Conservation (phyloP, 2,888 invertebrate genomes). For the Pandemis cinnamomeana region DNA sequence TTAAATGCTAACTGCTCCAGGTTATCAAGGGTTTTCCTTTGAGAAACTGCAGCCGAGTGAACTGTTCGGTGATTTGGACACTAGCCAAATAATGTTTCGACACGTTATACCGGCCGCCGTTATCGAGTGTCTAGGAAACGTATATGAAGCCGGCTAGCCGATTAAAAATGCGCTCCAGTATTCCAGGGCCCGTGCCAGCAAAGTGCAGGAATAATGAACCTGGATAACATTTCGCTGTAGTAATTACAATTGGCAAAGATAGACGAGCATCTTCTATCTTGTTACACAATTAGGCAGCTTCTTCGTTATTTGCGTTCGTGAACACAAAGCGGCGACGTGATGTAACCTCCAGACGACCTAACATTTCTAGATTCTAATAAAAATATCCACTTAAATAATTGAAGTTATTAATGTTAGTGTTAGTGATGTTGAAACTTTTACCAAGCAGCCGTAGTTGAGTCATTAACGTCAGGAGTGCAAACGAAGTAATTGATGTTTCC, state of each 20-base stretch:
- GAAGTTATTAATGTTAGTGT: too few relatives aligned
- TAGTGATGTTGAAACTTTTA: background rate
- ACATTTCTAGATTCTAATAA: slow-evolving; percentile 29
- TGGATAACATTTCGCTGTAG: slow-evolving; percentile 28
- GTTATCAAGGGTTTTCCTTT: slow-evolving; percentile 69
- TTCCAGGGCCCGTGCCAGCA: slow-evolving; percentile 25
- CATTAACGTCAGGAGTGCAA: slow-evolving; percentile 18
- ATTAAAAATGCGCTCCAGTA: slow-evolving; percentile 35
- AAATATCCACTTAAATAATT: slow-evolving; percentile 9
- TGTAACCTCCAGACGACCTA: slow-evolving; percentile 46
- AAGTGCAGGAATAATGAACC: slow-evolving; percentile 32
- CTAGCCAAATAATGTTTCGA: slow-evolving; percentile 64
- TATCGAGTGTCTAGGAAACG: slow-evolving; percentile 41
- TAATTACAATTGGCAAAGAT: slow-evolving; percentile 38
- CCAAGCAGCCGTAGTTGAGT: background rate
- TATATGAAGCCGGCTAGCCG: slow-evolving; percentile 27
- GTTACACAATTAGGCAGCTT: slow-evolving; percentile 33
- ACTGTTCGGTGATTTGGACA: slow-evolving; percentile 60
- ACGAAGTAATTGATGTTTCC: slow-evolving; percentile 27
- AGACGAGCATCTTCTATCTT: slow-evolving; percentile 27
- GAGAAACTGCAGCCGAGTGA: slow-evolving; percentile 57
- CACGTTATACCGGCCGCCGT: slow-evolving; percentile 50
- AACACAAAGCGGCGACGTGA: slow-evolving; percentile 39
- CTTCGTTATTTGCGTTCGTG: slow-evolving; percentile 25
- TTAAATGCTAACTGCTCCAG: slow-evolving; percentile 64